Base-by-base conservation (phyloP, 1,140 invertebrate species). In the Teleogryllus occipitalis region DNA sequence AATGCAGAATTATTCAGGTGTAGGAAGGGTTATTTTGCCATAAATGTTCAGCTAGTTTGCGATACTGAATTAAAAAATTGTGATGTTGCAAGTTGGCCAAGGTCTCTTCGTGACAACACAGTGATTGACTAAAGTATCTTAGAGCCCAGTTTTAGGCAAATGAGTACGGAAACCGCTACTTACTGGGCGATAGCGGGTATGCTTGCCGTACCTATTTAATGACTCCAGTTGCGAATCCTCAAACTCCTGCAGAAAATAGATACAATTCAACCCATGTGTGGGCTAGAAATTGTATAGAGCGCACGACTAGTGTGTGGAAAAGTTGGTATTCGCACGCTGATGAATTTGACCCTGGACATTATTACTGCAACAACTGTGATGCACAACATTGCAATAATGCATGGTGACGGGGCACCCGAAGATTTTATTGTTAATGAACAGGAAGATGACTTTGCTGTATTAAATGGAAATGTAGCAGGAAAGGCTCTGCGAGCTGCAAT, bases 281-380 rank as follows among this genome's bases (percentile, higher is more conserved):
- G 10, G 82, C 83, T 27, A 21, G 82, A 15, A 83, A 83, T 78
- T 18, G 48, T 1, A 80, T 82, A 74, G 82, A 83, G 77, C 47
- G 82, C 22, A 46, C 47, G 5, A 81, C 81, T 79, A 81, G 82
- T 0, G 54, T 80, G 12, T 82, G 46, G 78, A 83, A 83, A 48
- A 65, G 80, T 72, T 1, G 65, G 65, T n/a, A 18, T 76, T 15
- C 12, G 46, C 2, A 15, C 14, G 3, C 1, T 2, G 22, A 15
- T 47, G 15, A 3, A 14, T 47, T 18, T 15, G 15, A 22, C 46
- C 22, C 22, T 76, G 14, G 22, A 1, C 22, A 76, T 76, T 27
- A 76, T 76, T 18, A 27, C 15, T 76, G 75, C 3, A 27, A 76
- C 7, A 76, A 22, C 75, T 76, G 75, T 76, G 21, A 10, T 76